phyloP scores from a whole-genome alignment of 2,888 invertebrate genomes.

The Hydrotaea cyrtoneurina region DNA sequence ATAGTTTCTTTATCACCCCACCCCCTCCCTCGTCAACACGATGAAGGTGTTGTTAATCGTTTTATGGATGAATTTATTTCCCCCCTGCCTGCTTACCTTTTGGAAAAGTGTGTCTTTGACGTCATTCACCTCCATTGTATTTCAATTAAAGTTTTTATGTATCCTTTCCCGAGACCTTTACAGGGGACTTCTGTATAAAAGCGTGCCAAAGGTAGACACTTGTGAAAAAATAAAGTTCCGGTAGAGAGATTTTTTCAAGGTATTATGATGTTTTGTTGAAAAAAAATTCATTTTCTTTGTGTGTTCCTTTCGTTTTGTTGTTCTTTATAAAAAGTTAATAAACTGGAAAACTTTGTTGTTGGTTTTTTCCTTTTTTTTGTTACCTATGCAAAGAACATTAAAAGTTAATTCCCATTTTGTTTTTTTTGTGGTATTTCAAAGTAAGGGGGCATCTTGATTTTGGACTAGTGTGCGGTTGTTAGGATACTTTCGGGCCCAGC shows the following conservation, averaged over 20 bases:
- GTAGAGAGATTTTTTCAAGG: not conserved
- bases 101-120: not conserved
- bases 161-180: not conserved
- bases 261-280: not conserved
- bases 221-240: not conserved
- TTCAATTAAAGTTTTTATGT: slow-evolving; percentile 48
- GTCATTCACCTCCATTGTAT: slow-evolving; percentile 42
- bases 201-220: not conserved
- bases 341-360: not conserved
- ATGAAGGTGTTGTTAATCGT: slow-evolving; percentile 12
- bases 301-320: not conserved
- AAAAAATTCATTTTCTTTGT: not conserved
- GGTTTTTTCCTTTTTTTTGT: not conserved
- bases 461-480: no score
- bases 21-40: not conserved
- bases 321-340: slow-evolving; percentile 32
- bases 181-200: not conserved
- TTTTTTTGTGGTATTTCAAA: not conserved
- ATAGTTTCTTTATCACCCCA: slow-evolving; percentile 6
- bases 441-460: no score
- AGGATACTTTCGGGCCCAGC: no score
- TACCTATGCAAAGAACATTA: not conserved
- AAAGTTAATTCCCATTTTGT: slow-evolving; percentile 5
- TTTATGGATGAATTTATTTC: not conserved
- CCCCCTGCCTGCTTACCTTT: not conserved